Evolutionary conservation across 2,888 invertebrate genomes (phyloP).

Genomic region (Andrena minutula): DNA sequence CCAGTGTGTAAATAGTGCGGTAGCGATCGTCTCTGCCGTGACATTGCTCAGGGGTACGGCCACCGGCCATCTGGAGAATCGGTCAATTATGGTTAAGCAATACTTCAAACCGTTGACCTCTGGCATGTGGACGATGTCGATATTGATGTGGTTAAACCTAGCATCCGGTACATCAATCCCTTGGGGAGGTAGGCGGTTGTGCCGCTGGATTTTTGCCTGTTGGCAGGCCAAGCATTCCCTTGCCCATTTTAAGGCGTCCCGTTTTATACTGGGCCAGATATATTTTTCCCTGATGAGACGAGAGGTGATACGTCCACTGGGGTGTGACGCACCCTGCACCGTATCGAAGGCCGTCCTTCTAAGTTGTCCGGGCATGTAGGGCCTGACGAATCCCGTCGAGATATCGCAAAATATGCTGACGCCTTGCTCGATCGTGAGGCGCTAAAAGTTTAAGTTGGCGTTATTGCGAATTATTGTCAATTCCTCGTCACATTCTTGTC

Average conservation of each 20-base stretch:
- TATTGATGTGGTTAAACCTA: constrained; percentile 27
- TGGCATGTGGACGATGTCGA: constrained; percentile 22
- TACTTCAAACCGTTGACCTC: background rate
- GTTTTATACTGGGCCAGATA: constrained; percentile 8
- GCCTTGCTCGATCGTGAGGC: too few relatives aligned
- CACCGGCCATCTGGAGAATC: background rate
- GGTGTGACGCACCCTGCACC: background rate
- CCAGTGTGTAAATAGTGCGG: background rate
- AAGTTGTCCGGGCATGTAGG: too few relatives aligned
- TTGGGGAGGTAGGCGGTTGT: background rate
- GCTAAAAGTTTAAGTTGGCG: too few relatives aligned
- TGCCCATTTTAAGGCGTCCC: background rate
- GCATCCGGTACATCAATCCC: background rate
- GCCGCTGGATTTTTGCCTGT: background rate
- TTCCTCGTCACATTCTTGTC: too few relatives aligned
- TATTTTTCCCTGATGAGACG: background rate
- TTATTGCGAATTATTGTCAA: too few relatives aligned
- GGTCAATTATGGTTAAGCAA: constrained; percentile 5
- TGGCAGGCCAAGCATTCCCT: constrained; percentile 17
- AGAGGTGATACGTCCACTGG: background rate
- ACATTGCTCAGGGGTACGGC: background rate
- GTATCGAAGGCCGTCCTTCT: too few relatives aligned
- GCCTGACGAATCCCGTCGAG: too few relatives aligned
- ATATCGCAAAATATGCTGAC: too few relatives aligned
- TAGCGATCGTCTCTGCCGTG: background rate